Evolutionary conservation across 2,888 invertebrate species (phyloP).

Genomic region (Eupithecia pulchellata): DNA sequence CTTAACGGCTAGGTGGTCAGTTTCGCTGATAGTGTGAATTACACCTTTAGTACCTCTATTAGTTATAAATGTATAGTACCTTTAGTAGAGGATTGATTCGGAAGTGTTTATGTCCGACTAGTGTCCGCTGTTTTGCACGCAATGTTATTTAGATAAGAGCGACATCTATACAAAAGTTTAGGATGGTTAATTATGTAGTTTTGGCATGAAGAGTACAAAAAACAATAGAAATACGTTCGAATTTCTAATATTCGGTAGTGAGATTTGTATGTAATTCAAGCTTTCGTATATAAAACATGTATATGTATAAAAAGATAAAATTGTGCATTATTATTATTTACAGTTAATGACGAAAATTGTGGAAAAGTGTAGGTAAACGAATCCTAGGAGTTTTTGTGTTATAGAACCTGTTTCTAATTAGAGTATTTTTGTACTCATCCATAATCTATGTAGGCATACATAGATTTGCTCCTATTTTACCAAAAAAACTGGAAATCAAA

Average conservation of each 20-base stretch:
- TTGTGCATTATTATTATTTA: too few species aligned
- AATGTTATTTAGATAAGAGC: not conserved
- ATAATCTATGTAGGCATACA: not conserved
- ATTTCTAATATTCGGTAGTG: too few species aligned
- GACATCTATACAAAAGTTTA: not conserved
- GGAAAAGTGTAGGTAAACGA: too few species aligned
- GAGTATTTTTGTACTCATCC: not conserved
- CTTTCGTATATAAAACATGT: too few species aligned
- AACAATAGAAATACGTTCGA: too few species aligned
- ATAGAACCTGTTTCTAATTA: not conserved
- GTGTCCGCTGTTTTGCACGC: not conserved
- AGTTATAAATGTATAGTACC: too few species aligned
- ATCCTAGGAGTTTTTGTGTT: not conserved
- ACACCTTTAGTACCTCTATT: too few species aligned
- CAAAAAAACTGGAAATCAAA: not conserved
- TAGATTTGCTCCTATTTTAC: not conserved
- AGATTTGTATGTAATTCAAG: too few species aligned
- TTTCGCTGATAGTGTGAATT: constrained; percentile 22
- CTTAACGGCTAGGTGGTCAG: constrained; percentile 30
- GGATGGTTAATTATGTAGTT: not conserved
- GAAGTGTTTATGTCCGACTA: not conserved
- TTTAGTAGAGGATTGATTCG: not conserved
- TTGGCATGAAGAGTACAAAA: not conserved
- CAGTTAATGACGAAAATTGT: not conserved
- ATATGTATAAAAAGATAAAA: not conserved